Percentiles rank a stretch among this genome's conserved stretches.
Conservation (phyloP, 1,140 invertebrate species). For the Bicyclus anynana region DNA sequence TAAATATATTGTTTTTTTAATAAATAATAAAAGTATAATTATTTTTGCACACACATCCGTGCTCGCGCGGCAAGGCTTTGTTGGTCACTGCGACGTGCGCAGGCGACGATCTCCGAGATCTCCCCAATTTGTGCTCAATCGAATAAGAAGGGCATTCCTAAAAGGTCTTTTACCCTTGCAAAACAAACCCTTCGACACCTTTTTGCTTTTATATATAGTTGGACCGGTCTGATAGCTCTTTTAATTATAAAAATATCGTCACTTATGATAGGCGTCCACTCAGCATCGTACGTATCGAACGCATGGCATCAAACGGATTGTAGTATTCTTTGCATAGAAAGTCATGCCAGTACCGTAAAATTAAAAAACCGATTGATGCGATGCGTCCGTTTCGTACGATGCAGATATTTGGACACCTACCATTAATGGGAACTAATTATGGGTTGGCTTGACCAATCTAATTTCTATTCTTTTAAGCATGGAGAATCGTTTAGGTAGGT, state of each 20-base stretch:
- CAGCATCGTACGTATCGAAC: too few relatives aligned
- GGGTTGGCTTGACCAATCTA: neutral
- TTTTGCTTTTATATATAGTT: neutral
- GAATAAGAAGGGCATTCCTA: constrained; percentile 2
- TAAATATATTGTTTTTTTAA: neutral
- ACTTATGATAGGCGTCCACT: too few relatives aligned
- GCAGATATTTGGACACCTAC: too few relatives aligned
- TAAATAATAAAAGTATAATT: constrained; percentile 13
- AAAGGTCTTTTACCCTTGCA: constrained; percentile 10
- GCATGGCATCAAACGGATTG: too few relatives aligned
- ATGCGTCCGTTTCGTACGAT: too few relatives aligned
- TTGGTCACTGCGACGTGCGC: constrained; percentile 29
- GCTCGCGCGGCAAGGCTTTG: constrained; percentile 19
- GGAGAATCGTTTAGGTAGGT: neutral
- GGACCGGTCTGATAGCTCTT: too few relatives aligned
- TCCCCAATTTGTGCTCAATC: neutral
- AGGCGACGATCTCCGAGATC: constrained; percentile 15
- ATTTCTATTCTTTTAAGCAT: neutral
- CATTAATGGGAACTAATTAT: neutral
- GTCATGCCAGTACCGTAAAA: too few relatives aligned
- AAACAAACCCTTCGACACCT: neutral
- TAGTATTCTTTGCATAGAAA: too few relatives aligned
- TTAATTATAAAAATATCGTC: too few relatives aligned
- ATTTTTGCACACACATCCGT: constrained; percentile 21
- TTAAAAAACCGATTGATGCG: too few relatives aligned